These are phyloP conservation scores for Osmerus eperlanus DNA, from an alignment of 2,113 vertebrate species.

Conservation along the genomic window DNA sequence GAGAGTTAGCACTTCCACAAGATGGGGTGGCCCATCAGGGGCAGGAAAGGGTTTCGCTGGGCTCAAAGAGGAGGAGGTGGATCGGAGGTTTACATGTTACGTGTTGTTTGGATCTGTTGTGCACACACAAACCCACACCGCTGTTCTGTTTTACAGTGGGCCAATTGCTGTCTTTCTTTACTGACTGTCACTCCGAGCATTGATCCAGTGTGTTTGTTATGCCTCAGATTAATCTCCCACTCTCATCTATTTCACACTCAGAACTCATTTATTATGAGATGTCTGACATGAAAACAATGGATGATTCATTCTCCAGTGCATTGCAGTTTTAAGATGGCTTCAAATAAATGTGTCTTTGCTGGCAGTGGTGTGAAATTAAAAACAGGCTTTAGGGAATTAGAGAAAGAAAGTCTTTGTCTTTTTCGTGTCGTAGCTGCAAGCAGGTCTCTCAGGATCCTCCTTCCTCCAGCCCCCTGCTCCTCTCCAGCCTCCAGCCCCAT, in stretches of 20 bases:
- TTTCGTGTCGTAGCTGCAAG: too few species aligned
- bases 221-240: conserved; percentile 47
- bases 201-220: conserved; percentile 46
- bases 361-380: conserved; percentile 32
- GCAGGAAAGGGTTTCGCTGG: conserved; percentile 16
- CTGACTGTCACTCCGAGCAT: conserved; percentile 42
- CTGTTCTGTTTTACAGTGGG: conserved; percentile 3
- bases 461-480: too few species aligned
- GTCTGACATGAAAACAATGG: conserved; percentile 36
- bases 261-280: conserved; percentile 50
- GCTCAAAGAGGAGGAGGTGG: conserved; percentile 10
- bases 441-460: too few species aligned
- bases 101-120: background rate
- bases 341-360: conserved; percentile 13
- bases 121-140: conserved; percentile 7
- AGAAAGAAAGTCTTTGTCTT: background rate
- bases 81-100: background rate
- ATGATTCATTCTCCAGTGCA: conserved; percentile 33
- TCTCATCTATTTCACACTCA: conserved; percentile 41
- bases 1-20: conserved; percentile 42
- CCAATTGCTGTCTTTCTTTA: conserved; percentile 25
- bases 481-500: too few species aligned
- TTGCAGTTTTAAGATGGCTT: conserved; percentile 27
- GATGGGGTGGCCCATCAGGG: too few species aligned
- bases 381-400: conserved; percentile 29